Conservation (phyloP, 2,888 invertebrate species). For the Aethes cnicana region DNA sequence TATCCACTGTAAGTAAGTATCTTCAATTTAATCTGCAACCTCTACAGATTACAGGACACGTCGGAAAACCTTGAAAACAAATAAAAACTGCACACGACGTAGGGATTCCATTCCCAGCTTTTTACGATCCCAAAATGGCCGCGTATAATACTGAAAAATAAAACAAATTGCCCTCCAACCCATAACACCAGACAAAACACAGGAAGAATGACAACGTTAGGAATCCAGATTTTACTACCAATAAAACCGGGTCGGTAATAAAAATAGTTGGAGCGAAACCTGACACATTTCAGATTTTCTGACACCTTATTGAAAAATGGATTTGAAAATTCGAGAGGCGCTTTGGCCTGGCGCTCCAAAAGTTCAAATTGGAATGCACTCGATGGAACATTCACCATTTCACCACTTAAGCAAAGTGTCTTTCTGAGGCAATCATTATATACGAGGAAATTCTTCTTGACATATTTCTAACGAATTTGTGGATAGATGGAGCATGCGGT, state of each 20-base stretch:
- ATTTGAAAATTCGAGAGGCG: conserved; percentile 1
- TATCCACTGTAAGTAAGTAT: no score
- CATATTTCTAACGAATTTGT: no score
- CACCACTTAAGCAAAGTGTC: background rate
- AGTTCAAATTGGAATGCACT: conserved; percentile 3
- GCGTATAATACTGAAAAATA: conserved; percentile 1
- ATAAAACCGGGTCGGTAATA: conserved; percentile 34
- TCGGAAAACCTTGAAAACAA: no score
- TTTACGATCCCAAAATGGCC: conserved; percentile 1
- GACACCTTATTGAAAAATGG: conserved; percentile 14
- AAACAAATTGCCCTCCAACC: conserved; percentile 13
- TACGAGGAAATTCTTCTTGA: no score
- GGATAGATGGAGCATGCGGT: no score
- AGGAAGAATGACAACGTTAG: conserved; percentile 10
- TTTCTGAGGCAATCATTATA: no score
- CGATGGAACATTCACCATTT: background rate
- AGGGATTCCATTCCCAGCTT: background rate
- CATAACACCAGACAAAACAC: conserved; percentile 15
- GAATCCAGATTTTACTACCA: conserved; percentile 32
- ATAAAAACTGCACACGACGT: no score
- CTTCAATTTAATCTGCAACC: no score
- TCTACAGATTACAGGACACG: no score
- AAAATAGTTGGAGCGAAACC: conserved; percentile 32
- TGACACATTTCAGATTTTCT: conserved; percentile 28
- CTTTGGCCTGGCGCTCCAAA: background rate